Evolutionary conservation across 2,888 invertebrate species (phyloP), one percentile per base, ranked within the genome.

Genomic region (Synanthedon myopaeformis): DNA sequence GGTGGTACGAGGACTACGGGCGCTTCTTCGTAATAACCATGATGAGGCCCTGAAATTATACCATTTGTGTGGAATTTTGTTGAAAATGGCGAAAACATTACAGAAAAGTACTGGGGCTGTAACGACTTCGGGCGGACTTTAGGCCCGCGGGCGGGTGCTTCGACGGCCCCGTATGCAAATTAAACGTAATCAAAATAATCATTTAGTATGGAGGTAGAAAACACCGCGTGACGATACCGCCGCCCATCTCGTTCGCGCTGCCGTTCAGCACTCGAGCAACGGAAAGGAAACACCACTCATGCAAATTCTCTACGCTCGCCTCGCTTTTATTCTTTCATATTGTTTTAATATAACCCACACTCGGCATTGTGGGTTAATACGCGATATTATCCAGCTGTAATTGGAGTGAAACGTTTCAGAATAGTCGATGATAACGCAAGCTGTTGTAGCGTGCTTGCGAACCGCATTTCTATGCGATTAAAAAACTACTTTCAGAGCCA

Each of bases 1-100:
- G 72, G 70, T 66, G 76, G 76, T 76, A 71, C 76, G 74, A 76
- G 68, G 75, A 75, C 79, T 75, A 74, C 81, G 74, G 80, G 74
- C 83, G 81, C 81, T 78, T 80, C 82, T 76, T 78, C 84, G 79
- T 86, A 87, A 87, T 87, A 81, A 84, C 82, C 79, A 85, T 87
- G 84, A 87, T 87, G 77, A 85, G 79, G 75, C 35, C 72, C 77
- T 76, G 78, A 86, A 84, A 87, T 87, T 87, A 87, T 85, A 86
- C 75, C 81, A 87, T 86, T 87, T 86, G 87, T 80, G 72, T 65
- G 87, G 86, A 87, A 86, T 85, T 86, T 86, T 84, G 86, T 86
- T 85, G 83, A 77, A 86, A 86, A 87, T 83, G 86, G 87, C 86
- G 86, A 87, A 87, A 86, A 87, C 82, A 87, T 87, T 86, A 85